phyloP scores from a whole-genome alignment of 2,113 vertebrate genomes.

The Sterrhoptilus dennistouni region DNA sequence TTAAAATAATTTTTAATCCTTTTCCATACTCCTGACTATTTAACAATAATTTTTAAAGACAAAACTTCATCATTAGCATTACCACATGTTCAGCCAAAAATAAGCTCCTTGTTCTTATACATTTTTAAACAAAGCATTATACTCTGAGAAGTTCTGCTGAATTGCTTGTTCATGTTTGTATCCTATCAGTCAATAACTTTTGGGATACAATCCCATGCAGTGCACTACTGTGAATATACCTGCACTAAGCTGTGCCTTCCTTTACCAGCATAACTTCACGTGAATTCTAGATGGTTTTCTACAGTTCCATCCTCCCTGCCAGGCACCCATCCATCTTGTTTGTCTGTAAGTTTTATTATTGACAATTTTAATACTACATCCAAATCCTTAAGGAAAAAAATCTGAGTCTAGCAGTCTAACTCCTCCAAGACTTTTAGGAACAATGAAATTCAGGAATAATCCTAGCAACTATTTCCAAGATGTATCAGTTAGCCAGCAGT shows the following conservation, averaged over 20 bases:
- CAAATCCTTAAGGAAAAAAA: background rate
- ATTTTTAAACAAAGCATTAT: background rate
- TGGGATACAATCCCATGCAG: background rate
- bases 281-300: background rate
- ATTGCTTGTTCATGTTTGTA: background rate
- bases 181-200: background rate
- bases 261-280: background rate
- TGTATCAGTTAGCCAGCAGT: background rate
- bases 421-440: background rate
- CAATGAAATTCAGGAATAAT: background rate
- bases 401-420: accelerated
- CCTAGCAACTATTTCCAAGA: background rate
- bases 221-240: background rate
- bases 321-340: background rate
- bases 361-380: background rate
- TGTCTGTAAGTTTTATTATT: background rate
- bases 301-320: background rate
- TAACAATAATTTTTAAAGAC: background rate
- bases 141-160: background rate
- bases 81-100: background rate
- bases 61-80: background rate
- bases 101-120: background rate
- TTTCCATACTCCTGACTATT: background rate
- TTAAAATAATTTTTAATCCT: background rate
- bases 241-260: background rate